Conservation (phyloP, 2,797 vertebrate species). For the Cygnus olor region DNA sequence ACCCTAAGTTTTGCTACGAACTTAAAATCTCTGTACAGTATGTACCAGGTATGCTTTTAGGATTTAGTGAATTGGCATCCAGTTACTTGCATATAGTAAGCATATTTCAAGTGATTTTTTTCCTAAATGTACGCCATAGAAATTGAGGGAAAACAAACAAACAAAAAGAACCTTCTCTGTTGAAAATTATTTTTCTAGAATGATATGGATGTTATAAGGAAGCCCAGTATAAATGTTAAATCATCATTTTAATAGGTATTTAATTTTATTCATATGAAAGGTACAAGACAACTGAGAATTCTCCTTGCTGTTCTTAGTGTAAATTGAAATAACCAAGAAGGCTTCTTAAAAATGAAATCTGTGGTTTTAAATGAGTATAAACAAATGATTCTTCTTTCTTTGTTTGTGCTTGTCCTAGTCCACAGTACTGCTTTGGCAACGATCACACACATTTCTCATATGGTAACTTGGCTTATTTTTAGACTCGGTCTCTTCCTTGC, state of each 20-base stretch:
- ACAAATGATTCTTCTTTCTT: not conserved
- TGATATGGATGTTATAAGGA: not conserved
- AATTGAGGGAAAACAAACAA: not conserved
- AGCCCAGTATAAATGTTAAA: not conserved
- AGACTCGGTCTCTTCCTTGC: not conserved
- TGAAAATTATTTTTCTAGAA: not conserved
- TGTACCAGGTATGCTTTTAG: not conserved
- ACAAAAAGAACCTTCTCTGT: not conserved
- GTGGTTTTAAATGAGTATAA: not conserved
- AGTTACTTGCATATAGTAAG: not conserved
- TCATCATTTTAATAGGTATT: not conserved
- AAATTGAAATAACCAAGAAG: not conserved
- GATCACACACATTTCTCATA: not conserved
- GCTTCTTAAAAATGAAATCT: not conserved
- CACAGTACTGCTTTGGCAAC: not conserved
- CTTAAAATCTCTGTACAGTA: not conserved
- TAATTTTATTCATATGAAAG: not conserved
- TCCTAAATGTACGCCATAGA: not conserved
- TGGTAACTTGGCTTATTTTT: not conserved
- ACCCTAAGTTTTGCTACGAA: not conserved
- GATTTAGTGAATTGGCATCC: not conserved
- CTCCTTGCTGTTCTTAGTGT: not conserved
- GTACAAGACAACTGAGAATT: not conserved
- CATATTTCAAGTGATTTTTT: not conserved
- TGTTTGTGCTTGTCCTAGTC: not conserved